Percentiles rank a stretch among this genome's conserved stretches.
Evolutionary conservation across 2,797 vertebrate genomes (phyloP).

Genomic region (Neosilurus mollespiculum): DNA sequence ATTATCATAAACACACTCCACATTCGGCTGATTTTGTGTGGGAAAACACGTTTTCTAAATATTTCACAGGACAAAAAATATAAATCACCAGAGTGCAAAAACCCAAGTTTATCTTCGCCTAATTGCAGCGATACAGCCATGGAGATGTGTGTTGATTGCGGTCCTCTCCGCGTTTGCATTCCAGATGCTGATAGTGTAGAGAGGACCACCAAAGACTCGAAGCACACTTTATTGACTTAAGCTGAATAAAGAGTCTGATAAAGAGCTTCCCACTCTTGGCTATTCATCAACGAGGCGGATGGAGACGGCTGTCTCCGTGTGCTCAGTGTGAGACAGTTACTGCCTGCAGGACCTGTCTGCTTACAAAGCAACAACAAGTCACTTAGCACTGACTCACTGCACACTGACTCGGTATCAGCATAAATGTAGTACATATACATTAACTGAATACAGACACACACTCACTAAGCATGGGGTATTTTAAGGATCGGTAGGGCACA

Average conservation of each 20-base stretch:
- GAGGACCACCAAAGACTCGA: slow-evolving; percentile 76
- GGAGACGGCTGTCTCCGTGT: slow-evolving; percentile 42
- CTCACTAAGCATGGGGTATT: neutral
- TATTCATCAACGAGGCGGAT: slow-evolving; percentile 62
- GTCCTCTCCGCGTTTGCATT: slow-evolving; percentile 66
- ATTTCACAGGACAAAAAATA: slow-evolving; percentile 70
- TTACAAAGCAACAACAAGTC: slow-evolving; percentile 3
- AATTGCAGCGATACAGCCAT: slow-evolving; percentile 72
- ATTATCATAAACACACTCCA: slow-evolving; percentile 72
- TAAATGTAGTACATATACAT: neutral
- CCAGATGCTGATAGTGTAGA: slow-evolving; percentile 72
- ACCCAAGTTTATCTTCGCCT: slow-evolving; percentile 72
- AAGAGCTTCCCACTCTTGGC: slow-evolving; percentile 65
- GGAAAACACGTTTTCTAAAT: slow-evolving; percentile 74
- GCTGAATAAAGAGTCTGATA: slow-evolving; percentile 70
- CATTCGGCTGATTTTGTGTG: slow-evolving; percentile 71
- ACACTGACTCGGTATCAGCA: neutral
- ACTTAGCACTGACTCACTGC: neutral
- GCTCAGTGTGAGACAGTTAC: slow-evolving; percentile 19
- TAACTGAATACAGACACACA: neutral
- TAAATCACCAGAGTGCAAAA: slow-evolving; percentile 70
- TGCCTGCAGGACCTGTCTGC: slow-evolving; percentile 38
- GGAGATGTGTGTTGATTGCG: slow-evolving; percentile 59
- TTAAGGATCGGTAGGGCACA: neutral
- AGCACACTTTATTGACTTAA: slow-evolving; percentile 68